A percentile compares a stretch with the other conserved stretches of the same genome.
Evolutionary conservation across 2,888 invertebrate species (phyloP).

Genomic region (Parelbella ahira): DNA sequence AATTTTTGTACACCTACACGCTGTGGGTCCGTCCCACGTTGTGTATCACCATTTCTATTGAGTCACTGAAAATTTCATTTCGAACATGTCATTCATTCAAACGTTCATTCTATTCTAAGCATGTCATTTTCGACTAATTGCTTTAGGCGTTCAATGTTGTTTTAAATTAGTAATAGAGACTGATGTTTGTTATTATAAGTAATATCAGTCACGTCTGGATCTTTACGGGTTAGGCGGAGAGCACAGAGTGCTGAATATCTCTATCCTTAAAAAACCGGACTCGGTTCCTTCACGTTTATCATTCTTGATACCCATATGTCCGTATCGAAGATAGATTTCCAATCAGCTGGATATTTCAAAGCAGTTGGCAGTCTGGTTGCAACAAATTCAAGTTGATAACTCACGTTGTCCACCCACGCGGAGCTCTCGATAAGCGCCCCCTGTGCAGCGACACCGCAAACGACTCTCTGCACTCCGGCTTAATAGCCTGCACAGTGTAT

Average conservation of each 20-base stretch:
- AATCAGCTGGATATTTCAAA: too few species aligned
- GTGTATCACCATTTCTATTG: constrained; percentile 38
- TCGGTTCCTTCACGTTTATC: too few species aligned
- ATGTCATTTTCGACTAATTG: constrained; percentile 37
- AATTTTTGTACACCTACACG: constrained; percentile 59
- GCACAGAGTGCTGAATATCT: too few species aligned
- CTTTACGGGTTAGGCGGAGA: too few species aligned
- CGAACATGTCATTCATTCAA: too few species aligned
- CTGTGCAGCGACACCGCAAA: constrained; percentile 21
- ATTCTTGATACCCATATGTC: too few species aligned
- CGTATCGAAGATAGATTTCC: too few species aligned
- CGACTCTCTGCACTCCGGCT: constrained; percentile 30
- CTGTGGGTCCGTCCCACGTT: constrained; percentile 48
- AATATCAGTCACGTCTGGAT: too few species aligned
- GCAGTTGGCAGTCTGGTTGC: constrained; percentile 45
- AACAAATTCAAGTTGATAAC: constrained; percentile 46
- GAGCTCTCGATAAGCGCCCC: constrained; percentile 30
- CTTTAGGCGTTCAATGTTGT: constrained; percentile 38
- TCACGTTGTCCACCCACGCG: constrained; percentile 50
- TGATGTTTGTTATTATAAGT: too few species aligned
- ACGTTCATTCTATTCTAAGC: too few species aligned
- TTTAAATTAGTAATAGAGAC: too few species aligned
- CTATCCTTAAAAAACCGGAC: too few species aligned
- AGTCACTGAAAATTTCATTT: constrained; percentile 42
- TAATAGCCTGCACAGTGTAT: constrained; percentile 34